Conservation (phyloP, 2,888 invertebrate species). For the Acutogordius australiensis region DNA sequence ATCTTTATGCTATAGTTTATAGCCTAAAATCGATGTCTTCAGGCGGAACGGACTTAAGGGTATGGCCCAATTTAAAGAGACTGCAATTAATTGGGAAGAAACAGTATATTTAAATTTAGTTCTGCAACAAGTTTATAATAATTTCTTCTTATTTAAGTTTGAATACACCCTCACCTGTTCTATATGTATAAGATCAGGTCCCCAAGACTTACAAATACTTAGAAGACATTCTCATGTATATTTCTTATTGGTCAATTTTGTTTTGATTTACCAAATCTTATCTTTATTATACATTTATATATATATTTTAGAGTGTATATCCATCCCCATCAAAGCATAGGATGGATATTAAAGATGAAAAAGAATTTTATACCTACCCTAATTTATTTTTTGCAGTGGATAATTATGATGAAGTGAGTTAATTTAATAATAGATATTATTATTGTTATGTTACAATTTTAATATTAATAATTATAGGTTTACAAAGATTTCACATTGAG, state of each 20-base stretch:
- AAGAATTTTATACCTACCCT: slow-evolving; percentile 92
- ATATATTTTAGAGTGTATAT: slow-evolving; percentile 42
- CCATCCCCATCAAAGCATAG: slow-evolving; percentile 68
- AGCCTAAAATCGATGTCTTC: not conserved
- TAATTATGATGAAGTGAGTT: slow-evolving; percentile 67
- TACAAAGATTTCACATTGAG: not conserved
- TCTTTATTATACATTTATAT: too few relatives aligned
- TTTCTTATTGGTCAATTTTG: not conserved
- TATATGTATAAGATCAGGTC: slow-evolving; percentile 3
- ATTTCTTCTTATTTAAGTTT: not conserved
- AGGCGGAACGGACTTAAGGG: not conserved
- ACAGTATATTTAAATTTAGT: slow-evolving; percentile 5
- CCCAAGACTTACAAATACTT: not conserved
- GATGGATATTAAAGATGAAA: slow-evolving; percentile 91
- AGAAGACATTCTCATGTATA: slow-evolving; percentile 9
- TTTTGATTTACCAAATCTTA: too few relatives aligned
- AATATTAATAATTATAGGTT: too few relatives aligned
- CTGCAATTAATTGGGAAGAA: not conserved
- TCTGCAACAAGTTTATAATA: not conserved
- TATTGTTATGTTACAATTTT: too few relatives aligned
- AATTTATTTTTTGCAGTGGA: slow-evolving; percentile 97
- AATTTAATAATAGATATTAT: too few relatives aligned
- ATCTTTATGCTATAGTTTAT: too few relatives aligned
- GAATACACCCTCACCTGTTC: slow-evolving; percentile 1
- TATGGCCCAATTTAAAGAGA: not conserved